Evolutionary conservation across 2,888 invertebrate species (phyloP).

Genomic region (Drosophila kokeensis): DNA sequence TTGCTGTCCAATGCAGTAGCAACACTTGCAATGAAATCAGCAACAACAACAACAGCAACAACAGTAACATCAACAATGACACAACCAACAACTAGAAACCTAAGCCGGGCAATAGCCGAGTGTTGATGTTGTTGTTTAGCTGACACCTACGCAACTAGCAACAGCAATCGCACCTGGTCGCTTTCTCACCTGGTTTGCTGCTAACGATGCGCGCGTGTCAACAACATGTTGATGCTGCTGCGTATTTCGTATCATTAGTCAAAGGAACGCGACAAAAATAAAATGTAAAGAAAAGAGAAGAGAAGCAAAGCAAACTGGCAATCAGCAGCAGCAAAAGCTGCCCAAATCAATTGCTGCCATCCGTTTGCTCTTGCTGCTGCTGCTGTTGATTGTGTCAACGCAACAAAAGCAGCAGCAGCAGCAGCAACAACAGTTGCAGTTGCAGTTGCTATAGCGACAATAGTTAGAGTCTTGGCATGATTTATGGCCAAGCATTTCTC

Average conservation of each 20-base stretch:
- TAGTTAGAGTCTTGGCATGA: constrained; percentile 70
- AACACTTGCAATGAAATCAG: constrained; percentile 48
- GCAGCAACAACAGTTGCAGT: constrained; percentile 8
- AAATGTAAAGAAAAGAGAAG: constrained; percentile 13
- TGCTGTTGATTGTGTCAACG: constrained; percentile 52
- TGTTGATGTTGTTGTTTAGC: constrained; percentile 42
- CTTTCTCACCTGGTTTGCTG: constrained; percentile 37
- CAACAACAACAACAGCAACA: constrained; percentile 15
- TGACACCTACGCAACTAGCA: constrained; percentile 58
- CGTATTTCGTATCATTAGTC: constrained; percentile 80
- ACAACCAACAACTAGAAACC: constrained; percentile 20
- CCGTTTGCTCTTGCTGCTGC: constrained; percentile 17
- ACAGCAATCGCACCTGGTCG: constrained; percentile 47
- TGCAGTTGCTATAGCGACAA: constrained; percentile 38
- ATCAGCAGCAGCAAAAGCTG: constrained; percentile 73
- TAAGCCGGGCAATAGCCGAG: constrained; percentile 35
- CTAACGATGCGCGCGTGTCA: constrained; percentile 81
- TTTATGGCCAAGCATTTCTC: constrained; percentile 71
- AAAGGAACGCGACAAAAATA: constrained; percentile 55
- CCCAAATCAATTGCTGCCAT: constrained; percentile 82
- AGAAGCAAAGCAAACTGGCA: constrained; percentile 62
- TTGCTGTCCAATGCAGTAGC: constrained; percentile 36
- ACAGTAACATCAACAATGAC: constrained; percentile 43
- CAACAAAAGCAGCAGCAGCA: constrained; percentile 25
- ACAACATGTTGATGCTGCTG: constrained; percentile 59